These are phyloP conservation scores for Aplidium turbinatum DNA, from an alignment of 23 tunicate genomes.

Conservation along the genomic window DNA sequence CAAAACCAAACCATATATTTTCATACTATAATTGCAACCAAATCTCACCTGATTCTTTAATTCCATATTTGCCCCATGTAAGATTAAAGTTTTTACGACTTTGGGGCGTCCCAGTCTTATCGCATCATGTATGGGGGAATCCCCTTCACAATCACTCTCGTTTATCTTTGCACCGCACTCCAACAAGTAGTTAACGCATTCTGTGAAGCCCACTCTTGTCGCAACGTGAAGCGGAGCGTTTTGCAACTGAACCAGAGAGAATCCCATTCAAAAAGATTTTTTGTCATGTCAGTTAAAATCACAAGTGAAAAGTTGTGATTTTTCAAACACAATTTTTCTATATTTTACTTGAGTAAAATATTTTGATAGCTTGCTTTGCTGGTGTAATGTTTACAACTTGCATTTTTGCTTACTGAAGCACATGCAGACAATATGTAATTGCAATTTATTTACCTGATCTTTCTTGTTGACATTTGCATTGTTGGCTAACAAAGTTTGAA, in stretches of 20 bases:
- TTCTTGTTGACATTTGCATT: constrained; percentile 87
- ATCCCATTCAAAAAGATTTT: no score
- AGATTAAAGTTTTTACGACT: constrained; percentile 70
- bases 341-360: no score
- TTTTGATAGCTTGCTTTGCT: no score
- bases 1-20: no score
- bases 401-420: no score
- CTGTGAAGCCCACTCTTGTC: constrained; percentile 83
- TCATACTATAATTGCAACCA: no score
- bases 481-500: constrained; percentile 60
- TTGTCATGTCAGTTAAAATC: no score
- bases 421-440: no score
- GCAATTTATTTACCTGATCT: constrained; percentile 88
- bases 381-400: no score
- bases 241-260: constrained; percentile 78
- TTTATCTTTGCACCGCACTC: constrained; percentile 89
- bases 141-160: constrained; percentile 89
- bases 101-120: constrained; percentile 84
- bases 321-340: no score
- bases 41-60: constrained; percentile 66
- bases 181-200: constrained; percentile 73
- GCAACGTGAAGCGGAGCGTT: constrained; percentile 93
- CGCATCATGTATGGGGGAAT: constrained; percentile 93
- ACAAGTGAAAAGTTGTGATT: no score
- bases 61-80: constrained; percentile 89